A percentile compares a stretch with the other conserved stretches of the same genome.
phyloP scores from a whole-genome alignment of 2,113 vertebrate genomes.

The Dasyornis broadbenti region DNA sequence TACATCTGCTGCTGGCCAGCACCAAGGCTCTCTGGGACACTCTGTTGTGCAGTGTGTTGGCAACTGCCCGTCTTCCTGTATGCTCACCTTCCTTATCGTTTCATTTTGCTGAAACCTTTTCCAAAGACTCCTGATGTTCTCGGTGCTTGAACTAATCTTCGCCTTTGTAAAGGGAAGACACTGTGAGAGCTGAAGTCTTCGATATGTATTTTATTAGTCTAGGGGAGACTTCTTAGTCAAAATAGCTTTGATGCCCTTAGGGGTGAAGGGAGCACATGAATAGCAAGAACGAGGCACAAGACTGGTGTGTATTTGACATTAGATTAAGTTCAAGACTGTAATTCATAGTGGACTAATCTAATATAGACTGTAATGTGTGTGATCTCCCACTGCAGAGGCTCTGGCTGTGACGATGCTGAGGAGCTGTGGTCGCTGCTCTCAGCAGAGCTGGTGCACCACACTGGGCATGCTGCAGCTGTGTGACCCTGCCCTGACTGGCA shows the following conservation, averaged over 20 bases:
- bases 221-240: neutral
- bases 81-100: neutral
- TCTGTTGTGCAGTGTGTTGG: neutral
- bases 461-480: neutral
- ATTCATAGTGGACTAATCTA: neutral
- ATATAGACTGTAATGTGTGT: neutral
- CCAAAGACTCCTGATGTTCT: neutral
- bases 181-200: neutral
- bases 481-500: neutral
- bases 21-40: neutral
- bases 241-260: neutral
- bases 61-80: neutral
- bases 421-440: neutral
- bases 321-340: neutral
- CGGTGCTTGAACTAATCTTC: neutral
- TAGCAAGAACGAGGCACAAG: neutral
- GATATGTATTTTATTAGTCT: neutral
- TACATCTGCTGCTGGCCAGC: constrained; percentile 1
- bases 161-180: neutral
- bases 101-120: neutral
- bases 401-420: neutral
- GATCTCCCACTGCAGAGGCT: neutral
- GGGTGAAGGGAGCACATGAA: neutral
- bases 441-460: neutral
- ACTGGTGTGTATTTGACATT: neutral